phyloP scores from a whole-genome alignment of 35 echinoderm and acorn worm genomes.

The Chiridota heheva region DNA sequence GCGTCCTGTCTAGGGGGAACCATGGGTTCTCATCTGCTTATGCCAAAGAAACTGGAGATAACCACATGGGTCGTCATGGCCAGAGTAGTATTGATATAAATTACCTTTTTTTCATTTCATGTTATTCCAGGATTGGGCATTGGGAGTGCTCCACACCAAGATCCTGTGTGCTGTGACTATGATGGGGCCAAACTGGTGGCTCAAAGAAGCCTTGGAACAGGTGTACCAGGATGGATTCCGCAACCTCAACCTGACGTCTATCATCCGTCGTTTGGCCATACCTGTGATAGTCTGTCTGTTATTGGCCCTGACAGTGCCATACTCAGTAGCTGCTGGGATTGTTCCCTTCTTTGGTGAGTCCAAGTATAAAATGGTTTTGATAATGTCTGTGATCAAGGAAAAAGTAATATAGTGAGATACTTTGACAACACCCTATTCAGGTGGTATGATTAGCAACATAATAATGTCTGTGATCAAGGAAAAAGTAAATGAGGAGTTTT shows the following conservation, averaged over 20 bases:
- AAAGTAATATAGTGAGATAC: too few species aligned
- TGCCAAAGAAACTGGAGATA: too few species aligned
- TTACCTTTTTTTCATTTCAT: background rate
- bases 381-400: too few species aligned
- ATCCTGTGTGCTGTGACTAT: slow-evolving; percentile 99
- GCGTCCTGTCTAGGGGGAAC: too few species aligned
- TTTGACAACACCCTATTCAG: too few species aligned
- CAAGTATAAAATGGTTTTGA: background rate
- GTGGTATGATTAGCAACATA: background rate
- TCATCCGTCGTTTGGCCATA: slow-evolving; percentile 66
- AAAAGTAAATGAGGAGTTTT: background rate
- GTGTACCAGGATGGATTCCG: slow-evolving; percentile 98
- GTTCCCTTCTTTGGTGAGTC: slow-evolving; percentile 85
- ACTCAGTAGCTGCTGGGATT: slow-evolving; percentile 72
- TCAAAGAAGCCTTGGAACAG: slow-evolving; percentile 89
- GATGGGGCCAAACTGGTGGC: slow-evolving; percentile 99
- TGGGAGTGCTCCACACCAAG: slow-evolving; percentile 95
- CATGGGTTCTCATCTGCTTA: too few species aligned
- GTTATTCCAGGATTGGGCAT: slow-evolving; percentile 82
- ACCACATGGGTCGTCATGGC: background rate
- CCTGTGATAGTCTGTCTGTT: slow-evolving; percentile 85
- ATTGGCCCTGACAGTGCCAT: slow-evolving; percentile 69
- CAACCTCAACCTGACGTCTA: slow-evolving; percentile 82
- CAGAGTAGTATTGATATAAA: too few species aligned
- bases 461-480: too few species aligned